phyloP scores from a whole-genome alignment of 2,888 invertebrate genomes.

The Odontocolon sp. region DNA sequence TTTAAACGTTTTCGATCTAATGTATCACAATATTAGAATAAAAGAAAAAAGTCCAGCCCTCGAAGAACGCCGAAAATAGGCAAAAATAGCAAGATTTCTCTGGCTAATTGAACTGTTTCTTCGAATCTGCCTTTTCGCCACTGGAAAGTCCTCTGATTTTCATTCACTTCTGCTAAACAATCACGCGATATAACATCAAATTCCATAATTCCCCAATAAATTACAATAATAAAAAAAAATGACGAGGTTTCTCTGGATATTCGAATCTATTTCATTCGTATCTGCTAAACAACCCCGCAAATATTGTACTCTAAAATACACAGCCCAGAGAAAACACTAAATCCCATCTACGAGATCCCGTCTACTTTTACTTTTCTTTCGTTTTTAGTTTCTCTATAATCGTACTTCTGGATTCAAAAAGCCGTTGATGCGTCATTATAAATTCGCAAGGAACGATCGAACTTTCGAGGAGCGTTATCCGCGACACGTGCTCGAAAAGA shows the following conservation, averaged over 20 bases:
- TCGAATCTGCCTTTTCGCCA: conserved; percentile 56
- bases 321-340: conserved; percentile 28
- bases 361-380: neutral
- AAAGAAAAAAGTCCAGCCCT: conserved; percentile 12
- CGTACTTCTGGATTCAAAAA: neutral
- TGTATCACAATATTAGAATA: conserved; percentile 69
- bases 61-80: conserved; percentile 8
- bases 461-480: conserved; percentile 36
- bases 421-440: conserved; percentile 10
- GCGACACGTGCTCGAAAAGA: conserved; percentile 57
- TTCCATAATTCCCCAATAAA: too few species aligned
- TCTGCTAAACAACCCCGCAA: too few species aligned
- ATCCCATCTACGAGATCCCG: conserved; percentile 20
- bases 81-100: conserved; percentile 41
- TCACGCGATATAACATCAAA: neutral
- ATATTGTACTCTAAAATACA: too few species aligned
- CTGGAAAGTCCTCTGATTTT: conserved; percentile 57
- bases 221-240: too few species aligned
- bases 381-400: neutral
- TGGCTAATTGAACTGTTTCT: conserved; percentile 62
- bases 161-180: conserved; percentile 58
- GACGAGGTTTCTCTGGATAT: too few species aligned
- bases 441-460: conserved; percentile 17
- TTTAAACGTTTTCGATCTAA: conserved; percentile 65
- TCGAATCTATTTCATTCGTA: too few species aligned